Evolutionary conservation across 2,113 vertebrate species (phyloP).

Genomic region (Galemys pyrenaicus): DNA sequence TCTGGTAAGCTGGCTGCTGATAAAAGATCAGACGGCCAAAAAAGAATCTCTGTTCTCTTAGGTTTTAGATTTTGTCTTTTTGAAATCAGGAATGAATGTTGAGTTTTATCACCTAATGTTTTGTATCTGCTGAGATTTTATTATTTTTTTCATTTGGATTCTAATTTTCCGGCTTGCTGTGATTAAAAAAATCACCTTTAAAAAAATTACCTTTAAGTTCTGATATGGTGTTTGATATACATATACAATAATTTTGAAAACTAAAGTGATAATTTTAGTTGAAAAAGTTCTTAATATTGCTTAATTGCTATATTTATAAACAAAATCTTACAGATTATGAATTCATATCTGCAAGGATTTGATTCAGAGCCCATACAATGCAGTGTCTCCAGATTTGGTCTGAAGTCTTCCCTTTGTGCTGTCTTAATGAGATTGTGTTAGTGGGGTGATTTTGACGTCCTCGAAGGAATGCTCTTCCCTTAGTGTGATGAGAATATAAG

Average conservation of each 20-base stretch:
- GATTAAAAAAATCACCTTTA: background rate
- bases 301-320: background rate
- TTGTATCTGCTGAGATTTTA: background rate
- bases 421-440: background rate
- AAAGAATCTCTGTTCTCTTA: background rate
- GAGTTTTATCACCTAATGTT: background rate
- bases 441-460: background rate
- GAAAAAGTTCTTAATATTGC: background rate
- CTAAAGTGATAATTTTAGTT: background rate
- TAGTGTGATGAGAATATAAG: background rate
- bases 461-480: background rate
- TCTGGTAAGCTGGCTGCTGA: background rate
- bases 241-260: background rate
- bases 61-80: background rate
- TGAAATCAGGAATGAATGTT: background rate
- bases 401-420: background rate
- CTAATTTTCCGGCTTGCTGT: background rate
- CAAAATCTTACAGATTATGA: background rate
- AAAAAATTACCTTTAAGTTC: background rate
- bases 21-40: background rate
- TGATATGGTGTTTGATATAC: background rate
- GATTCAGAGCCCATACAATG: background rate
- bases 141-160: background rate
- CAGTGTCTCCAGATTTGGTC: background rate
- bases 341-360: conserved; percentile 29